Base-by-base conservation (phyloP, 2,797 vertebrate genomes). In the Euthynnus affinis region DNA sequence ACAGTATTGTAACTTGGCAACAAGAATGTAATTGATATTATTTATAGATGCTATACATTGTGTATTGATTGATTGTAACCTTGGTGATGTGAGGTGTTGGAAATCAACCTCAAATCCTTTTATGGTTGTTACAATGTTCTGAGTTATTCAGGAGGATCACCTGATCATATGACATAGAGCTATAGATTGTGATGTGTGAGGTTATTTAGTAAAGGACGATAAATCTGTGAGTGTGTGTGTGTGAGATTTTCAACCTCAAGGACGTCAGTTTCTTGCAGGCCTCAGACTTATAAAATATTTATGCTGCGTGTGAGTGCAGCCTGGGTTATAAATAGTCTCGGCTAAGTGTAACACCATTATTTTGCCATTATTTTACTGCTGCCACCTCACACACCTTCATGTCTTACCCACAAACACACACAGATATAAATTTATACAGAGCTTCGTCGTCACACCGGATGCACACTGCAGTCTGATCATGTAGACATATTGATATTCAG, bases 271-370 rank as follows among this genome's bases (percentile, higher is more conserved):
- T 81, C 57, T 81, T 67, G 48, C 66, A 52, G 80, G 65, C 82
- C 53, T 71, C 71, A 65, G 70, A 48, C 25, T 73, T 64, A 73
- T 91, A 37, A 88, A 92, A 91, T 90, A 93, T 91, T 88, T 48
- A 93, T 76, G 64, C 27, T 15, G 32, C 2, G 7, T 65, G 81
- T 40, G 63, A 88, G 75, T 59, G 77, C 68, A 85, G 80, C 46
- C 37, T 12, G 2, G 56, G 29, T 81, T 93, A 92, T 89, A 84
- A 90, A 91, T 91, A 93, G 77, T 14, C 42, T 40, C 65, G 56
- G 83, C 66, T 56, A 18, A 69, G 88, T 58, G 78, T 66, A 68
- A 81, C 87, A 27, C 66, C 78, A 60, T 75, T 74, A 9, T 13
- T 66, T 76, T 70, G 3, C 9, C 37, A 37, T 37, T 37, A 37